Evolutionary conservation across 1,140 invertebrate species (phyloP).

Genomic region (Aphis gossypii): DNA sequence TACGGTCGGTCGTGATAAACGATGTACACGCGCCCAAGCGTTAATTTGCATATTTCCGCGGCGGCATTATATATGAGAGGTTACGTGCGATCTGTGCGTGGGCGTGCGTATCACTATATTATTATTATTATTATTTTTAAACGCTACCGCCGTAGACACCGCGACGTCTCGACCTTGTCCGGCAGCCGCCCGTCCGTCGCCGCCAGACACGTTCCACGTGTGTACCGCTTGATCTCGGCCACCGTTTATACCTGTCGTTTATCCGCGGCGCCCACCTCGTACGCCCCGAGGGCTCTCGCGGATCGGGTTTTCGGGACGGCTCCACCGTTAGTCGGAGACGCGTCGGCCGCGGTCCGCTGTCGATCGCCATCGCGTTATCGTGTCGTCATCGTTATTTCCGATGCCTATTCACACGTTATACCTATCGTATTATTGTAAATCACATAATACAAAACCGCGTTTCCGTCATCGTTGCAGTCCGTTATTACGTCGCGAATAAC

Average conservation of each 20-base stretch:
- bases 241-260: background rate
- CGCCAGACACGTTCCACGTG: conserved; percentile 4
- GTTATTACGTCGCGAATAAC: background rate
- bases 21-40: background rate
- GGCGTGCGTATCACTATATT: conserved; percentile 14
- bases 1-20: background rate
- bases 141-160: background rate
- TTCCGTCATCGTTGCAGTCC: background rate
- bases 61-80: background rate
- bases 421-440: background rate
- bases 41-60: conserved; percentile 31
- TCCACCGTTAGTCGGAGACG: background rate
- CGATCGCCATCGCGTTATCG: background rate
- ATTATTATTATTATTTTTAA: background rate
- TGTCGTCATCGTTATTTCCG: background rate
- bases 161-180: conserved; percentile 21
- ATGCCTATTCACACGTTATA: background rate
- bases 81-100: conserved; percentile 19
- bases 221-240: background rate
- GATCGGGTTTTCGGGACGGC: background rate
- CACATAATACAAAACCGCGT: background rate
- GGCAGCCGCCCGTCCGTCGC: background rate
- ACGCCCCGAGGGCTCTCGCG: background rate
- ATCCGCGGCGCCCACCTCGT: background rate
- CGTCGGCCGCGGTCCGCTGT: too few relatives aligned